Conservation (phyloP, 2,113 vertebrate genomes). For the Oreocharis arfaki region DNA sequence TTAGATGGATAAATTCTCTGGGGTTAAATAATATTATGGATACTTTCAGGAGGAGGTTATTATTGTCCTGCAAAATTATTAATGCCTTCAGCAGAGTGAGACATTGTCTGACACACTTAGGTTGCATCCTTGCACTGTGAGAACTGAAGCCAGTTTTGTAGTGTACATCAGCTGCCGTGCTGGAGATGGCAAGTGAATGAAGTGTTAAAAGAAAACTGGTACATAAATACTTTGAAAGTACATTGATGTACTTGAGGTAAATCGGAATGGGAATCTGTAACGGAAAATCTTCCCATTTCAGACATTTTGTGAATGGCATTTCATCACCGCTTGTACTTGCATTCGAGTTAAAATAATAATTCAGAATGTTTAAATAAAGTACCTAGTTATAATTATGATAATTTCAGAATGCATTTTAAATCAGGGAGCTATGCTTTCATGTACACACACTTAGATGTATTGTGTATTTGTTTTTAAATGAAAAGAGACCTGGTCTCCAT, state of each 20-base stretch:
- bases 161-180: not conserved
- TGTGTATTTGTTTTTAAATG: conserved; percentile 72
- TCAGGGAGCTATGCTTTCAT: conserved; percentile 41
- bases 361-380: conserved; percentile 22
- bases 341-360: not conserved
- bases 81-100: not conserved
- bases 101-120: not conserved
- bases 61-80: not conserved
- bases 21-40: not conserved
- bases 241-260: not conserved
- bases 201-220: not conserved
- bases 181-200: not conserved
- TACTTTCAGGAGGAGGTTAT: not conserved
- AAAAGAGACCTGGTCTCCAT: conserved; percentile 69
- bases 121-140: not conserved
- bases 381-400: conserved; percentile 30
- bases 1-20: not conserved
- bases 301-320: not conserved
- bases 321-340: not conserved
- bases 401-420: conserved; percentile 65
- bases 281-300: not conserved
- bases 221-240: not conserved
- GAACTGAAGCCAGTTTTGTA: not conserved
- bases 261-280: not conserved
- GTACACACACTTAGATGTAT: conserved; percentile 22